Conservation (phyloP, 2,113 vertebrate genomes). For the Corydoras maculifer region DNA sequence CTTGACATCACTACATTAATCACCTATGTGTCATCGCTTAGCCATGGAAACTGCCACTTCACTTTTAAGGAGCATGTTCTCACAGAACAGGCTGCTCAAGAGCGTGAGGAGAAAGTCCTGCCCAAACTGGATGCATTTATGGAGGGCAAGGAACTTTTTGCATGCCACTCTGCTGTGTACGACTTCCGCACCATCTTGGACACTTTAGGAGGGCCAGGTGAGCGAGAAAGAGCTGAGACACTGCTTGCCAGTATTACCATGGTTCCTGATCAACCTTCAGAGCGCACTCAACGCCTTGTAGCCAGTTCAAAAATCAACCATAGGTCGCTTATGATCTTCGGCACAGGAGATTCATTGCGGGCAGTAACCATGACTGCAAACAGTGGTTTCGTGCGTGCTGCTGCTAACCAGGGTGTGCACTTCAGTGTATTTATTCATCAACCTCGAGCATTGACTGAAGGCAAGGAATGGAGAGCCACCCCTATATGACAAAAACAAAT, state of each 20-base stretch:
- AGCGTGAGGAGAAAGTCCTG: constrained; percentile 77
- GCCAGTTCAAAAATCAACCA: constrained; percentile 84
- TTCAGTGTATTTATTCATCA: constrained; percentile 94
- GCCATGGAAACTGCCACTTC: constrained; percentile 83
- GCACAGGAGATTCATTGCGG: constrained; percentile 83
- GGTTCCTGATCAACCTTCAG: constrained; percentile 82
- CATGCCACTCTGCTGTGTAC: constrained; percentile 81
- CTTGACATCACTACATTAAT: constrained; percentile 94
- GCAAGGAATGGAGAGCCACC: constrained; percentile 82
- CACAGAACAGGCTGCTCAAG: constrained; percentile 87
- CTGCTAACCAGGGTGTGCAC: constrained; percentile 87
- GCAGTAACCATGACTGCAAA: constrained; percentile 95
- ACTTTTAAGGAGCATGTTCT: constrained; percentile 87
- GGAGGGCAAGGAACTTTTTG: constrained; percentile 85
- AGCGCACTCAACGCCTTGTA: constrained; percentile 74
- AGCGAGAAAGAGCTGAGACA: constrained; percentile 74
- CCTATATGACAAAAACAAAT: constrained; percentile 58
- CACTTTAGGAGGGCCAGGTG: constrained; percentile 81
- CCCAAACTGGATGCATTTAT: constrained; percentile 83
- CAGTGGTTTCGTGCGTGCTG: constrained; percentile 88
- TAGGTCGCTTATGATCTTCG: constrained; percentile 87
- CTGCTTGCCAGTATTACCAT: constrained; percentile 74
- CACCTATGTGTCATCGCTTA: constrained; percentile 85
- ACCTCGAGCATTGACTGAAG: constrained; percentile 88
- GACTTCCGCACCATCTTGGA: constrained; percentile 89